Evolutionary conservation across 2,797 vertebrate species (phyloP), one percentile per base, ranked within the genome.

Genomic region (Crenuchus spilurus): DNA sequence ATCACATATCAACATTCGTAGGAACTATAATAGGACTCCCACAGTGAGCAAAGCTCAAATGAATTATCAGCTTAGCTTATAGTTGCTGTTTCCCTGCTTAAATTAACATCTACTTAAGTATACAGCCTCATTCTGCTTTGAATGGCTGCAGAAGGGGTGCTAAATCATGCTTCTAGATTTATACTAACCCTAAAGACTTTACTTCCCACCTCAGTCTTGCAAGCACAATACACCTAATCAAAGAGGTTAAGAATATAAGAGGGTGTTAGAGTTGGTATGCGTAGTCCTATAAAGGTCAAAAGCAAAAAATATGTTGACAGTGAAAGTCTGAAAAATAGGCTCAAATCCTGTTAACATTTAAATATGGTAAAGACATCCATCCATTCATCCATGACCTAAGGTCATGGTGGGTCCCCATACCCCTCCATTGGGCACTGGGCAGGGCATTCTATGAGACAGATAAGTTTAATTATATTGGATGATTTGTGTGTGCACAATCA

Each of bases 31-130:
- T 49, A 63, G 49, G 52, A 69, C 20, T 6, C 22, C 26, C 49
- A 60, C 72, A 67, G 65, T 44, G 51, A 52, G 48, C 46, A 62
- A 37, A n/a, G 66, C 35, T 62, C 46, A 70, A 63, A 35, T 37
- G 31, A 69, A 69, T 69, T 20, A 70, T 70, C 66, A 49, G 37
- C 66, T 61, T 66, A 58, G 64, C 26, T 41, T 68, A 75, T 68
- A 31, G 30, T 55, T 55, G 28, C 28, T 30, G 28, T 55, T 54
- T 55, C n/a, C 1, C 26, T 16, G 14, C 51, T 6, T 28, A 31
- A 31, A 31, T 30, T 55, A 55, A n/a, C 28, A 55, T 55, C 52
- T 55, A 8, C 52, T 55, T 54, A 54, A 55, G 28, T 30, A 24
- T 26, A 30, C 52, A 55, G 52, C 7, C 28, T 55, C 16, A 55